A percentile compares a stretch with the other conserved stretches of the same genome.
Evolutionary conservation across 2,888 invertebrate genomes (phyloP).

Genomic region (Flabesymbios commensalis): DNA sequence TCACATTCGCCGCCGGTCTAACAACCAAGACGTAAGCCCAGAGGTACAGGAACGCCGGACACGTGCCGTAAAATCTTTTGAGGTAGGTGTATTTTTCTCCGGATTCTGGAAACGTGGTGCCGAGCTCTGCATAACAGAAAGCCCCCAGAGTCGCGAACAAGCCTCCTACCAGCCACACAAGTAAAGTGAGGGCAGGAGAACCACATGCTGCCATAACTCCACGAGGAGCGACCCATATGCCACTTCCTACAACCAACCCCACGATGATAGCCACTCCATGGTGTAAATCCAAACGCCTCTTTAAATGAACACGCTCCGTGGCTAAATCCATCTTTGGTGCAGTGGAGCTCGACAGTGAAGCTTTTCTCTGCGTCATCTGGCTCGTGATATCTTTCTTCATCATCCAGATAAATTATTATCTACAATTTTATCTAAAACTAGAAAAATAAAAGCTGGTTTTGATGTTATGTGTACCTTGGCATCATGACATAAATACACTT

Average conservation of each 20-base stretch:
- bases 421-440: too few relatives aligned
- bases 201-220: conserved; percentile 65
- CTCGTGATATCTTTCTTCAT: too few relatives aligned
- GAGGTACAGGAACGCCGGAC: conserved; percentile 53
- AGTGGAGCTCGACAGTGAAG: too few relatives aligned
- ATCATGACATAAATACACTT: too few relatives aligned
- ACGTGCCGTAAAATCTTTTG: conserved; percentile 53
- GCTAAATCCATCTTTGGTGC: too few relatives aligned
- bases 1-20: conserved; percentile 52
- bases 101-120: conserved; percentile 75
- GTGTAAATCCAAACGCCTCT: conserved; percentile 14
- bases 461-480: too few relatives aligned
- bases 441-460: too few relatives aligned
- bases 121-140: conserved; percentile 87
- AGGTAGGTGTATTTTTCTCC: conserved; percentile 65
- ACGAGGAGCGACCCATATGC: conserved; percentile 26
- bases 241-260: conserved; percentile 28
- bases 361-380: too few relatives aligned
- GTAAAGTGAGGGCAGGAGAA: conserved; percentile 73
- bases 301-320: conserved; percentile 10
- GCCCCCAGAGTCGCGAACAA: conserved; percentile 77
- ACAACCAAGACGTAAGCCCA: conserved; percentile 57
- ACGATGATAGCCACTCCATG: conserved; percentile 25
- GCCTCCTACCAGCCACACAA: conserved; percentile 88
- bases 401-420: too few relatives aligned